Conservation (phyloP, 2,888 invertebrate genomes). For the Macrophya annulata region DNA sequence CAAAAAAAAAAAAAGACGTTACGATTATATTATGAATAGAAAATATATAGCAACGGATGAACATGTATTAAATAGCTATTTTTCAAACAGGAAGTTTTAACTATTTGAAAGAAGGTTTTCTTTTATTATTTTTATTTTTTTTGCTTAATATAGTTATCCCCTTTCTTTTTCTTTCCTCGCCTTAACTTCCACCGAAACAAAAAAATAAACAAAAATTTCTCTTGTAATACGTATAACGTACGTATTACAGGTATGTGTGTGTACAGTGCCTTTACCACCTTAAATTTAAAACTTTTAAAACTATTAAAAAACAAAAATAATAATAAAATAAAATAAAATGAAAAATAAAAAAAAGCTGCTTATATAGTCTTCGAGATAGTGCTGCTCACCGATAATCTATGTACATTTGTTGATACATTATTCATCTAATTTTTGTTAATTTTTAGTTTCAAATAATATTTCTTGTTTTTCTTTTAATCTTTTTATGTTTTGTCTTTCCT, state of each 20-base stretch:
- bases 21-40: neutral
- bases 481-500: neutral
- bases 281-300: conserved; percentile 49
- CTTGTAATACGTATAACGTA: too few species aligned
- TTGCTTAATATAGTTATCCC: conserved; percentile 65
- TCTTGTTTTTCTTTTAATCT: neutral
- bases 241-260: conserved; percentile 64
- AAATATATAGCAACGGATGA: neutral
- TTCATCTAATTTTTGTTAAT: too few species aligned
- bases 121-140: neutral
- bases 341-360: neutral
- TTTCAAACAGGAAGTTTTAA: conserved; percentile 51
- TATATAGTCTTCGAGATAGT: neutral
- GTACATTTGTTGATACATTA: too few species aligned
- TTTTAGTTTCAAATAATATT: too few species aligned
- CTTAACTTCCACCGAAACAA: neutral
- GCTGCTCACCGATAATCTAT: neutral
- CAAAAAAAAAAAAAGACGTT: neutral
- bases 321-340: too few species aligned
- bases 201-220: neutral
- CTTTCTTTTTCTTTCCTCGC: neutral
- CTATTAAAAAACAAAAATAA: neutral
- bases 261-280: conserved; percentile 78
- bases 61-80: neutral
- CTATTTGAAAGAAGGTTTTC: conserved; percentile 63